Percentiles rank a stretch among this genome's conserved stretches.
Conservation (phyloP, 2,888 invertebrate genomes). For the Phymatocera aterrima region DNA sequence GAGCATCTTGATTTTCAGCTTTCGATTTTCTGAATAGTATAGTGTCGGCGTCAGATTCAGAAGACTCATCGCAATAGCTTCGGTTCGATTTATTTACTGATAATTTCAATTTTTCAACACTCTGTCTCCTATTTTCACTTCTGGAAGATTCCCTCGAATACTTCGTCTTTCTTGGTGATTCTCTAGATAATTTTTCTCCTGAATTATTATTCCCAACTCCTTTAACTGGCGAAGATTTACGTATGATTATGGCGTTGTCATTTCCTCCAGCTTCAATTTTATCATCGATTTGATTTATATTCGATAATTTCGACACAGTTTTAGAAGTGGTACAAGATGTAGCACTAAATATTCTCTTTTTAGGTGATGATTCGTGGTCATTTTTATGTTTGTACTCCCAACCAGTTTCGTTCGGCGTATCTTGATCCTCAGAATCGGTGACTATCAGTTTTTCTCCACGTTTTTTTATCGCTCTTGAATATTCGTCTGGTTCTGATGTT, state of each 20-base stretch:
- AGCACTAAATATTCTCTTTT: not conserved
- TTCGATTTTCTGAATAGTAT: not conserved
- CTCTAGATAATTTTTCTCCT: not conserved
- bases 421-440: constrained; percentile 32
- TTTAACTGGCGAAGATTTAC: not conserved
- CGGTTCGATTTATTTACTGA: not conserved
- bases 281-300: not conserved
- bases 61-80: not conserved
- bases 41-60: not conserved
- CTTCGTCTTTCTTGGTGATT: not conserved
- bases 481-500: not conserved
- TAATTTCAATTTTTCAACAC: not conserved
- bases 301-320: not conserved
- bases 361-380: not conserved
- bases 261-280: not conserved
- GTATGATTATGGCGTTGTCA: not conserved
- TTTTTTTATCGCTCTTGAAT: not conserved
- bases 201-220: not conserved
- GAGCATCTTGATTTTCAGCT: not conserved
- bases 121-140: not conserved
- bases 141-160: not conserved
- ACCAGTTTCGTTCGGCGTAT: not conserved
- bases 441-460: not conserved
- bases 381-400: not conserved
- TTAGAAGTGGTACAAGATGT: not conserved